Conservation (phyloP, 2,888 invertebrate species). For the Drosophila atripex region DNA sequence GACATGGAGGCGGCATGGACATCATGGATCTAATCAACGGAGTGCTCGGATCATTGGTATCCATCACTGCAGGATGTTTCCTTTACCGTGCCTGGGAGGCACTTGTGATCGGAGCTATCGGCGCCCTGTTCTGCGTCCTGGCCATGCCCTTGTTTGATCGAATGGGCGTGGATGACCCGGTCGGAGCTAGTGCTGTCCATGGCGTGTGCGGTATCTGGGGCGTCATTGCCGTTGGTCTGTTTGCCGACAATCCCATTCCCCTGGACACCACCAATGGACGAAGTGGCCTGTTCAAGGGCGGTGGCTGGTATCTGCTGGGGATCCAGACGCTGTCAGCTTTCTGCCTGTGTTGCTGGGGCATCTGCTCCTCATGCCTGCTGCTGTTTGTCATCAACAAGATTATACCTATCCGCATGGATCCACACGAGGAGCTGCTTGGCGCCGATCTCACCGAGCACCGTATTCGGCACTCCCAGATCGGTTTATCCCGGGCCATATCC, state of each 20-base stretch:
- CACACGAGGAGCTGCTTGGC: constrained; percentile 93
- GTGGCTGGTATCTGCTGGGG: constrained; percentile 94
- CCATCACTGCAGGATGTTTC: constrained; percentile 95
- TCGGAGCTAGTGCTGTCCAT: constrained; percentile 95
- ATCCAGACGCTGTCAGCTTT: constrained; percentile 90
- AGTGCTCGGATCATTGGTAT: constrained; percentile 93
- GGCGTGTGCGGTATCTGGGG: constrained; percentile 92
- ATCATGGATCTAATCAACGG: constrained; percentile 95
- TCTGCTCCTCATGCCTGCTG: constrained; percentile 88
- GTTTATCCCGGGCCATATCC: constrained; percentile 90
- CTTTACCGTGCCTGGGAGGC: constrained; percentile 94
- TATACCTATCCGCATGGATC: constrained; percentile 93
- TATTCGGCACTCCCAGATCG: constrained; percentile 88
- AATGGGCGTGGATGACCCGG: constrained; percentile 92
- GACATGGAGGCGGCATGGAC: constrained; percentile 90
- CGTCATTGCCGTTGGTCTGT: constrained; percentile 90
- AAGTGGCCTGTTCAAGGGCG: constrained; percentile 91
- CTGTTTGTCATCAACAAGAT: constrained; percentile 92
- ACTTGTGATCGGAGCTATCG: constrained; percentile 91
- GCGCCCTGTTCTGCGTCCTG: constrained; percentile 89
- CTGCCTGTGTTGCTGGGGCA: constrained; percentile 90
- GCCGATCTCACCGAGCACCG: constrained; percentile 95
- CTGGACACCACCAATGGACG: constrained; percentile 91
- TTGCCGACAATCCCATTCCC: constrained; percentile 93
- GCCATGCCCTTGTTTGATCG: constrained; percentile 91